Evolutionary conservation across 1,140 invertebrate species (phyloP).

Genomic region (Bombus waltoni): DNA sequence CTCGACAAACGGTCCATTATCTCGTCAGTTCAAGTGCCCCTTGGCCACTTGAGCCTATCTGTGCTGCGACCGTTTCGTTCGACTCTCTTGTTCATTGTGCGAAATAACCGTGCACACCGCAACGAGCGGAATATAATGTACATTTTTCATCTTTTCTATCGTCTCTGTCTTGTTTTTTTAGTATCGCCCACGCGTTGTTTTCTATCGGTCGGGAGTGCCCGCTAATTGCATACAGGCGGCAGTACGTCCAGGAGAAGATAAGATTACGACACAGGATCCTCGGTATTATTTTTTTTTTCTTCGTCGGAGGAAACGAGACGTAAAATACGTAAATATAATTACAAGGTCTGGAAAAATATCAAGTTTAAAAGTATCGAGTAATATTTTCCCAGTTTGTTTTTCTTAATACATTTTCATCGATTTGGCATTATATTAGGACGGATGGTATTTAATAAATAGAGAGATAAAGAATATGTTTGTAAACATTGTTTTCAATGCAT

Average conservation of each 20-base stretch:
- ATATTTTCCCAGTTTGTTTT: background rate
- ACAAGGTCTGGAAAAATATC: background rate
- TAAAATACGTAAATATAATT: background rate
- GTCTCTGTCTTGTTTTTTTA: constrained; percentile 2
- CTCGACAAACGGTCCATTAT: constrained; percentile 78
- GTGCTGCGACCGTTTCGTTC: constrained; percentile 51
- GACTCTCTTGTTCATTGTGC: constrained; percentile 59
- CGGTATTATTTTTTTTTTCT: background rate
- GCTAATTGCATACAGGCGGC: background rate
- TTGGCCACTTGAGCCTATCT: constrained; percentile 77
- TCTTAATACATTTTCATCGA: background rate
- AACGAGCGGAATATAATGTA: constrained; percentile 4
- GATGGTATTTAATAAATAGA: background rate
- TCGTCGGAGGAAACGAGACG: background rate
- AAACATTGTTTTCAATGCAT: background rate
- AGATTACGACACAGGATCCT: constrained; percentile 9
- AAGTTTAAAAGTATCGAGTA: background rate
- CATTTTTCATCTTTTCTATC: background rate
- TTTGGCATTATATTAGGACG: background rate
- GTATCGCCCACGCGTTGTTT: constrained; percentile 9
- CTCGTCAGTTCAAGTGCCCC: constrained; percentile 78
- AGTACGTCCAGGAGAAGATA: background rate
- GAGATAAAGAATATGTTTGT: background rate
- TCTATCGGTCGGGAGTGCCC: background rate
- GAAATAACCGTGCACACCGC: constrained; percentile 37